A percentile compares a stretch with the other conserved stretches of the same genome.
phyloP scores from a whole-genome alignment of 2,797 vertebrate genomes.

The Semaprochilodus insignis region DNA sequence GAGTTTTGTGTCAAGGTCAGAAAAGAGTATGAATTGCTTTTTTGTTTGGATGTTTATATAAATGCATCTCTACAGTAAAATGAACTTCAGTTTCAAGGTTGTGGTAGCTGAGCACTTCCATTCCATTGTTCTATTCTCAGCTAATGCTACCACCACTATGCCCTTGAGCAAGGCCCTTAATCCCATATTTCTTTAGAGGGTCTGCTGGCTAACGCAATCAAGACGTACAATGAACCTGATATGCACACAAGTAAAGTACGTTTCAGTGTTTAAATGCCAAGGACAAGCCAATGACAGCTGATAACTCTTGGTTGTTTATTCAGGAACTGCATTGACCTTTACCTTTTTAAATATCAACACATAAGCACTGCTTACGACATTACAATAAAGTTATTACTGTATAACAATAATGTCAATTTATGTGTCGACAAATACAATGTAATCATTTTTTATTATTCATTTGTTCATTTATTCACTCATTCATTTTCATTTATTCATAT shows the following conservation, averaged over 20 bases:
- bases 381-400: neutral
- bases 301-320: slow-evolving; percentile 19
- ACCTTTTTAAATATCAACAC: neutral
- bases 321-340: neutral
- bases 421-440: neutral
- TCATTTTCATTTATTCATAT: neutral
- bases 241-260: neutral
- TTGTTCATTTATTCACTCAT: neutral
- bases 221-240: neutral
- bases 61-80: neutral
- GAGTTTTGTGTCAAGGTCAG: slow-evolving; percentile 77
- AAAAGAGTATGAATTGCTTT: neutral
- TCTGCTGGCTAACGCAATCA: neutral
- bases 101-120: neutral
- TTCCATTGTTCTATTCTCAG: neutral
- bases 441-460: neutral
- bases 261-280: slow-evolving; percentile 1
- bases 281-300: slow-evolving; percentile 26
- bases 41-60: neutral
- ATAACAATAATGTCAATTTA: neutral
- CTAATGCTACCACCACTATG: neutral
- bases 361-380: neutral
- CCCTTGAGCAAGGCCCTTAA: neutral
- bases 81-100: neutral
- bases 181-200: neutral